Evolutionary conservation across 1,140 invertebrate species (phyloP).

Genomic region (Drosophila orena): DNA sequence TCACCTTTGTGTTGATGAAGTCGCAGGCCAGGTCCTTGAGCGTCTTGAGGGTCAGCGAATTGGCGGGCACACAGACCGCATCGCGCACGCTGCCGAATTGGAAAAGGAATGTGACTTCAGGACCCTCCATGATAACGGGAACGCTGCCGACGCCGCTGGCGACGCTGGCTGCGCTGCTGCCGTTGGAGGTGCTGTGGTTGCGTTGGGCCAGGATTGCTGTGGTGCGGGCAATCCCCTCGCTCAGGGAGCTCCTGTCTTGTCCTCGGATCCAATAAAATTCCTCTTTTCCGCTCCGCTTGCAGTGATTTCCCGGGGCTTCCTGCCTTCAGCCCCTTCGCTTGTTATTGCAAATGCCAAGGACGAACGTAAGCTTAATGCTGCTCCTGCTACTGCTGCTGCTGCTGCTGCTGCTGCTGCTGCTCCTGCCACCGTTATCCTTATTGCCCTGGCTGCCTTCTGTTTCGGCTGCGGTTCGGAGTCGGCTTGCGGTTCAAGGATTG

Average conservation of each 20-base stretch:
- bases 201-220: conserved; percentile 69
- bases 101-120: conserved; percentile 95
- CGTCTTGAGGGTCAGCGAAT: conserved; percentile 93
- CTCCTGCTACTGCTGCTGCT: conserved; percentile 34
- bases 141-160: conserved; percentile 61
- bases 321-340: conserved; percentile 5
- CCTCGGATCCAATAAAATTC: conserved; percentile 48
- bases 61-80: conserved; percentile 92
- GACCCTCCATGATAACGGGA: conserved; percentile 87
- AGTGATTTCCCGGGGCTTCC: conserved; percentile 21
- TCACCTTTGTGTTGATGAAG: conserved; percentile 96
- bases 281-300: conserved; percentile 34
- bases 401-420: neutral
- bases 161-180: conserved; percentile 39
- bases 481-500: conserved; percentile 15
- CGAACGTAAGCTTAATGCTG: conserved; percentile 57
- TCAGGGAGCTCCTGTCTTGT: conserved; percentile 6
- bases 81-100: conserved; percentile 97
- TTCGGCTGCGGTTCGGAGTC: conserved; percentile 34
- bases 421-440: conserved; percentile 40
- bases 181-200: conserved; percentile 57
- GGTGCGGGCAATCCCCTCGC: conserved; percentile 18
- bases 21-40: conserved; percentile 97
- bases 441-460: conserved; percentile 13
- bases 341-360: conserved; percentile 74